Conservation (phyloP, 2,113 vertebrate species). For the Rhinogobius similis region DNA sequence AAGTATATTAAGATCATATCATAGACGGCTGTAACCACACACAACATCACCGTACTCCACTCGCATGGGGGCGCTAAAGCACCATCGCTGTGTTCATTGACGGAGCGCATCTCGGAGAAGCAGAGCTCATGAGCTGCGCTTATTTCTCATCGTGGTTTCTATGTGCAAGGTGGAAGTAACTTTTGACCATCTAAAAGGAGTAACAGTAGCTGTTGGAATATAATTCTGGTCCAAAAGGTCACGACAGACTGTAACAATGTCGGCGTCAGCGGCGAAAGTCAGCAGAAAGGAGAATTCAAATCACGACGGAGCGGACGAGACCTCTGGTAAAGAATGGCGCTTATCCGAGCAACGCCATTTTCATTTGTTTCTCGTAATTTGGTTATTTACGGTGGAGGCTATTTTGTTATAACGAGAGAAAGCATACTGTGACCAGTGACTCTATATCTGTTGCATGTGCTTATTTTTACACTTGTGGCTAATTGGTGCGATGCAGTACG, state of each 20-base stretch:
- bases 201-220: constrained; percentile 18
- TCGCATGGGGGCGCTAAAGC: constrained; percentile 33
- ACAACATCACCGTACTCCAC: constrained; percentile 27
- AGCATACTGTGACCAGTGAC: background rate
- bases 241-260: constrained; percentile 77
- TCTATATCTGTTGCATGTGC: too few relatives aligned
- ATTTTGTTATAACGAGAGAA: too few relatives aligned
- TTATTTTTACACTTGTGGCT: background rate
- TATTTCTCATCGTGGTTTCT: constrained; percentile 38
- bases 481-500: constrained; percentile 6
- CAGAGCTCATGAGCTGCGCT: constrained; percentile 29
- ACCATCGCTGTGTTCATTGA: constrained; percentile 10
- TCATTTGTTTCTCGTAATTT: constrained; percentile 66
- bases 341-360: constrained; percentile 82
- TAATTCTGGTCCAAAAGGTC: constrained; percentile 17
- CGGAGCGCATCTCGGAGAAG: constrained; percentile 32
- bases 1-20: too few relatives aligned
- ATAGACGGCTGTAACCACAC: background rate
- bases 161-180: constrained; percentile 55
- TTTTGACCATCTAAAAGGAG: constrained; percentile 45
- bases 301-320: constrained; percentile 94
- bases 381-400: constrained; percentile 16
- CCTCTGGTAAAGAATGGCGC: constrained; percentile 84
- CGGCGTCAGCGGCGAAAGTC: constrained; percentile 91
- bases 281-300: constrained; percentile 96